Evolutionary conservation across 2,888 invertebrate genomes (phyloP).

Genomic region (Amiota communis): DNA sequence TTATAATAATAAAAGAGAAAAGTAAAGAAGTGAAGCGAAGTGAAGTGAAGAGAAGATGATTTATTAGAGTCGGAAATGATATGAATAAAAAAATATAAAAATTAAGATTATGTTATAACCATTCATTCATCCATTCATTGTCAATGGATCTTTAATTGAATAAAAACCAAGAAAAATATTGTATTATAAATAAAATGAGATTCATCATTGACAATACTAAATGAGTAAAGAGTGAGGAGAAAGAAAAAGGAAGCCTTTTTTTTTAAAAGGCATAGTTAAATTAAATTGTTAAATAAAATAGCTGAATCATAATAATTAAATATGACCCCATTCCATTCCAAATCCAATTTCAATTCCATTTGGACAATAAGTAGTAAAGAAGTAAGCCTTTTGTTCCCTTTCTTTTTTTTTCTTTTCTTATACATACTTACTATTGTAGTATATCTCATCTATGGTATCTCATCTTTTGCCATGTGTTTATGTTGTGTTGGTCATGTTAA

Average conservation of each 20-base stretch:
- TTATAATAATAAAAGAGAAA: no score
- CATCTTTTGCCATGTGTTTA: not conserved
- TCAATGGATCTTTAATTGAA: no score
- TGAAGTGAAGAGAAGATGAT: constrained; percentile 54
- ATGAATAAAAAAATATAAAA: constrained; percentile 54
- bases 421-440: constrained; percentile 4
- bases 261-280: not conserved
- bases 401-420: not conserved
- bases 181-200: no score
- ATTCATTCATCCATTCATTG: no score
- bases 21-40: constrained; percentile 25
- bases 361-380: constrained; percentile 54
- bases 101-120: no score
- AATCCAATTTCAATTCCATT: no score
- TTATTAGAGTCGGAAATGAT: constrained; percentile 63
- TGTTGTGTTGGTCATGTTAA: constrained; percentile 19
- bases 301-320: constrained; percentile 70
- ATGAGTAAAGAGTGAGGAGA: no score
- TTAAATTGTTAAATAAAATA: constrained; percentile 46
- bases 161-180: no score
- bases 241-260: no score
- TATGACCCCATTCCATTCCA: constrained; percentile 42
- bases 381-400: constrained; percentile 21
- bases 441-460: not conserved
- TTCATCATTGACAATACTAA: no score